Evolutionary conservation across 1,140 invertebrate genomes (phyloP).

Genomic region (Brachionus calyciflorus): DNA sequence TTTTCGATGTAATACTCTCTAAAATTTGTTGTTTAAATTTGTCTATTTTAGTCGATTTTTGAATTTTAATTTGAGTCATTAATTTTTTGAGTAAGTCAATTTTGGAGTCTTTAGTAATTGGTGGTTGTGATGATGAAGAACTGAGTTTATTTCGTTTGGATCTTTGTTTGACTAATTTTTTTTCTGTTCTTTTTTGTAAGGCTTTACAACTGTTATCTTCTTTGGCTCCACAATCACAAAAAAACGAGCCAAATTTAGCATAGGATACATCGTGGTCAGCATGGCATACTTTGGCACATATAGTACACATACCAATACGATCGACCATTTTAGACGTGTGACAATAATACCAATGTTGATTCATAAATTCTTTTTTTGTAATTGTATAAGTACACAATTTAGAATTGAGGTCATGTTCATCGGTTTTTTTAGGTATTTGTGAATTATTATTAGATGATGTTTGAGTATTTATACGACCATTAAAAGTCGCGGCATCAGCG

Average conservation of each 20-base stretch:
- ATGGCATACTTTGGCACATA: slow-evolving; percentile 94
- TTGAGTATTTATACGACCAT: neutral
- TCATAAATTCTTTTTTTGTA: slow-evolving; percentile 96
- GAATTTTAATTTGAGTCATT: neutral
- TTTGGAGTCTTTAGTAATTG: neutral
- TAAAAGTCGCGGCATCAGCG: neutral
- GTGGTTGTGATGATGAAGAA: slow-evolving; percentile 65
- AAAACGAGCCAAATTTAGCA: slow-evolving; percentile 96
- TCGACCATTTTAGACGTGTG: slow-evolving; percentile 97
- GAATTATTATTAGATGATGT: neutral
- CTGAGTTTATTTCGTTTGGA: slow-evolving; percentile 57
- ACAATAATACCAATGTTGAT: slow-evolving; percentile 84
- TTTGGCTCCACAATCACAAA: slow-evolving; percentile 96
- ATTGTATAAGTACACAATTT: slow-evolving; percentile 94
- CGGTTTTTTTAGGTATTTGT: slow-evolving; percentile 61
- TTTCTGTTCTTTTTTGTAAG: slow-evolving; percentile 54
- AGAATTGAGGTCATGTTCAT: slow-evolving; percentile 81
- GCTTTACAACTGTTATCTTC: slow-evolving; percentile 76
- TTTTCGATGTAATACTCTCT: neutral
- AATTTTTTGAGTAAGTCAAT: neutral
- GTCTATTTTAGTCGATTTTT: slow-evolving; percentile 5
- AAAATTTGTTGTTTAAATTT: neutral
- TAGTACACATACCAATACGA: slow-evolving; percentile 91
- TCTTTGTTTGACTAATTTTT: slow-evolving; percentile 47
- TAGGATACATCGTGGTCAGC: slow-evolving; percentile 93